Conservation (phyloP, 2,797 vertebrate genomes). For the Cottoperca gobio region DNA sequence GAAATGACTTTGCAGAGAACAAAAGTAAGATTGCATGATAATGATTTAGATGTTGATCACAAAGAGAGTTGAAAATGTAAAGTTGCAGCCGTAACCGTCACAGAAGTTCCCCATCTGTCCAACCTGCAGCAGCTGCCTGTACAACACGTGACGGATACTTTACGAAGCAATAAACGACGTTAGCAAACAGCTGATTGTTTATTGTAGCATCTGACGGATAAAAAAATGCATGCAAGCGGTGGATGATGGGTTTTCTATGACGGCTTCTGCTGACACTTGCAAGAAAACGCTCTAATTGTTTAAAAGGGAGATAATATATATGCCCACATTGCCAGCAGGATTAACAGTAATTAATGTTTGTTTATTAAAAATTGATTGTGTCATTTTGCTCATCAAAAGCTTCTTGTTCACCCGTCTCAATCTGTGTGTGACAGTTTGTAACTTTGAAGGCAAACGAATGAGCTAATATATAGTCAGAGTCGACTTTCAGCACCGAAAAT, state of each 20-base stretch:
- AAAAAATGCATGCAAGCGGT: constrained; percentile 9
- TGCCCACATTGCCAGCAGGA: constrained; percentile 14
- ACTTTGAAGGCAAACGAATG: constrained; percentile 12
- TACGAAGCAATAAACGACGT: neutral
- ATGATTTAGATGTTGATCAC: neutral
- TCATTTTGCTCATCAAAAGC: constrained; percentile 19
- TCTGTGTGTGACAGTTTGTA: constrained; percentile 44
- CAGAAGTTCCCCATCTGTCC: constrained; percentile 14
- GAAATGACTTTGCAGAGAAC: neutral
- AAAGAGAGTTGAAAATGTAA: neutral
- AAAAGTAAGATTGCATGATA: constrained; percentile 15
- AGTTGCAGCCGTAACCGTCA: constrained; percentile 17
- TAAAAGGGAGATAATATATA: neutral
- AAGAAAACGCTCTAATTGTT: constrained; percentile 1
- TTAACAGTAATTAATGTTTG: constrained; percentile 24
- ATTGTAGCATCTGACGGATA: neutral
- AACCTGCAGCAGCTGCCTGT: constrained; percentile 32
- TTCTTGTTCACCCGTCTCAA: constrained; percentile 34
- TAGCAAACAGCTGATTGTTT: neutral
- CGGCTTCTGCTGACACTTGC: constrained; percentile 3
- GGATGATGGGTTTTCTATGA: constrained; percentile 16
- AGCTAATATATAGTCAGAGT: constrained; percentile 46
- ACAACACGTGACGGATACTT: neutral
- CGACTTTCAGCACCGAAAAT: constrained; percentile 55
- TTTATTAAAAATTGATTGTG: constrained; percentile 23